Conservation (phyloP, 2,113 vertebrate species). For the Noturus placidus region DNA sequence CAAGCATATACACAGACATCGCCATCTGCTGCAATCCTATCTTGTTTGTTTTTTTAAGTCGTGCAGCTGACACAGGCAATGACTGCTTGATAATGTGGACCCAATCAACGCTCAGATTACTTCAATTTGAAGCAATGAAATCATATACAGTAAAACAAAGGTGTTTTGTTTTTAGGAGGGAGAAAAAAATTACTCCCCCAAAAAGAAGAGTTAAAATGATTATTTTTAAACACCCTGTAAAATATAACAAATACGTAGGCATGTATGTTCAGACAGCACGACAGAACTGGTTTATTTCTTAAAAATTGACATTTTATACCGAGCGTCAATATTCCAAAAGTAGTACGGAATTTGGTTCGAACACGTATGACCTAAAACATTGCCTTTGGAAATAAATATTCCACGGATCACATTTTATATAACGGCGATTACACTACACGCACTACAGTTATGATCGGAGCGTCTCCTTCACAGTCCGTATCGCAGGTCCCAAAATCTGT, state of each 20-base stretch:
- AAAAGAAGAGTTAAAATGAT: background rate
- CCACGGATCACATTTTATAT: background rate
- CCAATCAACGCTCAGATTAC: slow-evolving; percentile 47
- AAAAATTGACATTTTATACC: background rate
- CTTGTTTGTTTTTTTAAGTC: background rate
- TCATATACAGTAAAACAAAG: slow-evolving; percentile 1
- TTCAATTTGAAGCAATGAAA: slow-evolving; percentile 64
- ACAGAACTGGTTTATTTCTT: background rate
- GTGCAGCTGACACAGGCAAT: slow-evolving; percentile 26
- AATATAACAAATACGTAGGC: background rate
- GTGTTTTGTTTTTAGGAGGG: background rate
- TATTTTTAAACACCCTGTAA: background rate
- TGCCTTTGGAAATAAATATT: no score
- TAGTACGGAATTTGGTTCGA: background rate
- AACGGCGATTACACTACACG: background rate
- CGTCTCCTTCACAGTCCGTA: background rate
- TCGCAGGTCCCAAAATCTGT: background rate
- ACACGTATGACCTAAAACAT: background rate
- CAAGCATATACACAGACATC: slow-evolving; percentile 23
- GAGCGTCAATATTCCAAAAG: background rate
- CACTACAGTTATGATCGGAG: background rate
- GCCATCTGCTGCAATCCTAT: slow-evolving; percentile 38
- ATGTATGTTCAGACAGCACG: background rate
- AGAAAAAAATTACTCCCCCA: background rate
- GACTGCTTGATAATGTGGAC: slow-evolving; percentile 51